Evolutionary conservation across 2,888 invertebrate genomes (phyloP), one percentile per base, ranked within the genome.

Genomic region (Hypomecis punctinalis): DNA sequence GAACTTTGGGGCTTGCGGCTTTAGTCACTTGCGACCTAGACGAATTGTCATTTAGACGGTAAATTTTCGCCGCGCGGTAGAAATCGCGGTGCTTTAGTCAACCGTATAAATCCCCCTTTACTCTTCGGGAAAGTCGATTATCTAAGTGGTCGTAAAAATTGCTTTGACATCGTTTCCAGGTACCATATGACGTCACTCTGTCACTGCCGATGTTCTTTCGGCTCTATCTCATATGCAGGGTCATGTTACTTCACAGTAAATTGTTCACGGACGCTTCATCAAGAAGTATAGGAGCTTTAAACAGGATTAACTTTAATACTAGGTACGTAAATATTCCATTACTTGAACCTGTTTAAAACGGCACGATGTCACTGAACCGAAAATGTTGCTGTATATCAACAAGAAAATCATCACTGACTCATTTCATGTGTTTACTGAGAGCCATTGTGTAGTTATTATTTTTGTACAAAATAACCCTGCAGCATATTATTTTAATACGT

Each of bases 141-240:
- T 5, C 23, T 23, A 13, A 1, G 37, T 35, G 9, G 1, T 13
- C 9, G n/a, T 23, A 39, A 39, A 9, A 52, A 52, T 52, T 39
- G 5, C 5, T 52, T 4, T 35, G 35, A n/a, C 42, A 36, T 45
- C 8, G 23, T 33, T 90, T 91, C 54, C 91, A 93, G 93, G 98
- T 99, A 83, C 98, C 98, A 63, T 97, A 99, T 86, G 99, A 99
- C 91, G 98, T 99, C 82, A 97, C 99, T 77, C 95, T 99, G 80
- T 99, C 99, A 80, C 94, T 99, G 93, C 99, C 99, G 84, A 99
- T 99, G 99, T 99, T 99, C 95, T 96, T 99, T 93, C 96, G 99
- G 86, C 96, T 99, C 84, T 99, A 99, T 94, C 96, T 99, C 92
- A 99, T 99, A 93, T 99, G 99, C 94, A 96, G 99, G 84, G 99